Conservation (phyloP, 1,140 invertebrate species). For the Drosophila lacertosa region DNA sequence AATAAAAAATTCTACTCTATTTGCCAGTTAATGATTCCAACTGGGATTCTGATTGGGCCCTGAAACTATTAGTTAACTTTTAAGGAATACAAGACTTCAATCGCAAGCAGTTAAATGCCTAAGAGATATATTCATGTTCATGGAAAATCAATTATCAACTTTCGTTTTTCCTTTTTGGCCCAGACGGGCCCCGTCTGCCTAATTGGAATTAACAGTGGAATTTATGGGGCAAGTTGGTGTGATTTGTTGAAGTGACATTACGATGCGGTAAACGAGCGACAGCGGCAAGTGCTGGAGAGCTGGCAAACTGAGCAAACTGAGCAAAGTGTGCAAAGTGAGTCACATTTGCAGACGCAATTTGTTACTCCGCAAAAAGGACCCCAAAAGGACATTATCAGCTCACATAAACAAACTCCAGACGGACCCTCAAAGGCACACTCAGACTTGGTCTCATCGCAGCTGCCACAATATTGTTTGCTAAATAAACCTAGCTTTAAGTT, state of each 20-base stretch:
- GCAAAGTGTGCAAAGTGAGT: slow-evolving; percentile 56
- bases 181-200: slow-evolving; percentile 42
- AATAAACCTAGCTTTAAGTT: slow-evolving; percentile 40
- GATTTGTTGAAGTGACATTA: slow-evolving; percentile 78
- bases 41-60: no score
- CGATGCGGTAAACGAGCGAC: slow-evolving; percentile 68
- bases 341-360: slow-evolving; percentile 75
- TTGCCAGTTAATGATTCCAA: no score
- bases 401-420: slow-evolving; percentile 69
- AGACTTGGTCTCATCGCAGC: slow-evolving; percentile 25
- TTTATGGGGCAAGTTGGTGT: slow-evolving; percentile 72
- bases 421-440: slow-evolving; percentile 30
- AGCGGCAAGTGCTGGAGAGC: slow-evolving; percentile 48
- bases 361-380: slow-evolving; percentile 65
- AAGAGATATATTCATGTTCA: slow-evolving; percentile 17
- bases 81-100: no score
- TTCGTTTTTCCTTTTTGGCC: slow-evolving; percentile 6
- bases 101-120: neutral
- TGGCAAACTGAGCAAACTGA: no score
- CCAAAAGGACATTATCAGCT: slow-evolving; percentile 57
- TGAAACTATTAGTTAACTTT: no score
- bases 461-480: slow-evolving; percentile 34
- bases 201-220: slow-evolving; percentile 75
- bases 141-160: slow-evolving; percentile 51
- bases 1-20: neutral